Percentiles rank a stretch among this genome's conserved stretches.
phyloP scores from a whole-genome alignment of 2,888 invertebrate species.

The Caenorhabditis zanzibari region DNA sequence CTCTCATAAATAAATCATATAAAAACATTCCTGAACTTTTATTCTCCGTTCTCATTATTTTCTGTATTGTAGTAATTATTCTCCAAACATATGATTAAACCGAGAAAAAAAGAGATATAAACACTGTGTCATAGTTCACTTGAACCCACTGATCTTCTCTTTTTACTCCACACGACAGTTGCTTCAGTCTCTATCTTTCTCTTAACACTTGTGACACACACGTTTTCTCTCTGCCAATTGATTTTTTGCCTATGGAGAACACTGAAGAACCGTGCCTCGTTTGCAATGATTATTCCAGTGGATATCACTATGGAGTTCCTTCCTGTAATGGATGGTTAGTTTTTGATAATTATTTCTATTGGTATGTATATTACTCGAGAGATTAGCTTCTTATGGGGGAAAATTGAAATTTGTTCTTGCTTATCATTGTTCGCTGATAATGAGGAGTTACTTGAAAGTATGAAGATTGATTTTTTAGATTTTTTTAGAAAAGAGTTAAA shows the following conservation, averaged over 20 bases:
- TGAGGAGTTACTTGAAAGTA: neutral
- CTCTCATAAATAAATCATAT: too few relatives aligned
- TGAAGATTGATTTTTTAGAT: too few relatives aligned
- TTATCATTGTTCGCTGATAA: slow-evolving; percentile 19
- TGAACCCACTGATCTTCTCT: slow-evolving; percentile 54
- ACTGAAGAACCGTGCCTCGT: slow-evolving; percentile 74
- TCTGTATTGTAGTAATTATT: too few relatives aligned
- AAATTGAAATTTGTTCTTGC: neutral
- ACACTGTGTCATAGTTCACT: slow-evolving; percentile 17
- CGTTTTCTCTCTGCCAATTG: slow-evolving; percentile 30
- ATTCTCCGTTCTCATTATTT: too few relatives aligned
- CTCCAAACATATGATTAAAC: too few relatives aligned
- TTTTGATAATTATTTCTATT: neutral
- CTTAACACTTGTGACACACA: slow-evolving; percentile 34
- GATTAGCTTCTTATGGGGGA: neutral
- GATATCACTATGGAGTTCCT: slow-evolving; percentile 81
- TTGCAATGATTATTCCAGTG: slow-evolving; percentile 79
- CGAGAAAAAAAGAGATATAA: slow-evolving; percentile 11
- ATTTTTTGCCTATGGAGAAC: slow-evolving; percentile 37
- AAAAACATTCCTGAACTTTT: too few relatives aligned
- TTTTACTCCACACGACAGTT: slow-evolving; percentile 29
- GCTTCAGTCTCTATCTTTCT: slow-evolving; percentile 33
- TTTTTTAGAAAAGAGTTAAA: too few relatives aligned
- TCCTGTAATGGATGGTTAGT: slow-evolving; percentile 79
- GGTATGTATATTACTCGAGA: neutral